Evolutionary conservation across 2,888 invertebrate genomes (phyloP), one percentile per base, ranked within the genome.

Genomic region (Epinotia nisella): DNA sequence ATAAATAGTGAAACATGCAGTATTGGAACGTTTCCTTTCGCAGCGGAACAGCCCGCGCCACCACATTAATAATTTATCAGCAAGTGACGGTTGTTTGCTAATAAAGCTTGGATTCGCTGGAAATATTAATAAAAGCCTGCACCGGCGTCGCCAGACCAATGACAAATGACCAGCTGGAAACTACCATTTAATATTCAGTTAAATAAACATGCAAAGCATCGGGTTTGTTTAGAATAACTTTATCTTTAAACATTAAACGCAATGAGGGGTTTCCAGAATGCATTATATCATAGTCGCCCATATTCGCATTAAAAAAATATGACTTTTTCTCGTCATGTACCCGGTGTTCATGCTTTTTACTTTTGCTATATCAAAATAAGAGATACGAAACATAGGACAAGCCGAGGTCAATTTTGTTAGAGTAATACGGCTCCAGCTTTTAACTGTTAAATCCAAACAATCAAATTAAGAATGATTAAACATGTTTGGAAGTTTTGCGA

Each of bases 11-110:
- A 55, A 60, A 61, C 62, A 73, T 68, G 68, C 68, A 73, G 68
- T 62, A 68, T 62, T 41, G 56, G 61, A 62, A 11, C 66, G 72
- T 68, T 73, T 73, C 72, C 72, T 73, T 68, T 68, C 39, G 68
- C 55, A 61, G 45, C 51, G 71, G 56, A 55, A 55, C 72, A 62
- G 86, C 88, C 92, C 89, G 91, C 80, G 88, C 85, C 83, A 91
- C 93, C 93, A 88, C 93, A 92, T 93, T 93, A 92, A 93, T 93
- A 93, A 93, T 93, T 93, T 93, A 93, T 93, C 92, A 92, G 91
- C 92, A 82, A 89, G 91, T 92, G 93, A 93, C 93, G 90, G 89
- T 89, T 92, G 93, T 93, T 93, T 92, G 91, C 93, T 93, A 93
- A 93, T 93, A 93, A 93, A 93, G 91, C 93, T 90, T 86, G 87